Evolutionary conservation across 53 echinoderm and acorn worm genomes (phyloP), one percentile per base, ranked within the genome.

Genomic region (Luidia sarsii): DNA sequence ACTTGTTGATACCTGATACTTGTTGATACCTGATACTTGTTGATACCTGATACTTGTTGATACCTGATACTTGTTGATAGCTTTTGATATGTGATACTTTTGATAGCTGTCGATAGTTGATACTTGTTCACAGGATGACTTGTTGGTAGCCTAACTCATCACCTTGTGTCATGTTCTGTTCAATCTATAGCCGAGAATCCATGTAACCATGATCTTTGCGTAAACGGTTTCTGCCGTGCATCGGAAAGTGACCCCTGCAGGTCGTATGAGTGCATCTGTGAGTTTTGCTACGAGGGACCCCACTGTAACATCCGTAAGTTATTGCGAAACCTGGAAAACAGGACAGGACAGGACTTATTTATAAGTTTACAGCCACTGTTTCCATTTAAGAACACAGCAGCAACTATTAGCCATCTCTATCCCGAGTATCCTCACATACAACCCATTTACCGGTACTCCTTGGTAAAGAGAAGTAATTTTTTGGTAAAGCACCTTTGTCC

Each of bases 301-400:
- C 80, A 45, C 67, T 94, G 94, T 50, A 66, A 94, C 34, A 75
- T 61, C 53, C 41, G 87, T 90, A 63, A 68, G 93, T 85, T 66
- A 27, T n/a, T n/a, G n/a, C n/a, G n/a, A n/a, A n/a, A n/a, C n/a
- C n/a, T n/a, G n/a, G n/a, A n/a, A n/a, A n/a, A n/a, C n/a, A n/a
- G n/a, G n/a, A n/a, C n/a, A n/a, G n/a, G n/a, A n/a, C n/a, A n/a
- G n/a, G n/a, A n/a, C n/a, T n/a, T n/a, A n/a, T n/a, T n/a, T n/a
- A n/a, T n/a, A n/a, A n/a, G n/a, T n/a, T n/a, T n/a, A n/a, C n/a
- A n/a, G n/a, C n/a, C n/a, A n/a, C n/a, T n/a, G n/a, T n/a, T n/a
- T n/a, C n/a, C n/a, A n/a, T n/a, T n/a, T n/a, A n/a, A n/a, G n/a
- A n/a, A n/a, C n/a, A n/a, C n/a, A n/a, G n/a, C n/a, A n/a, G n/a